Percentiles rank a stretch among this genome's conserved stretches.
Conservation (phyloP, 2,888 invertebrate species). For the Drosophila quinaria region DNA sequence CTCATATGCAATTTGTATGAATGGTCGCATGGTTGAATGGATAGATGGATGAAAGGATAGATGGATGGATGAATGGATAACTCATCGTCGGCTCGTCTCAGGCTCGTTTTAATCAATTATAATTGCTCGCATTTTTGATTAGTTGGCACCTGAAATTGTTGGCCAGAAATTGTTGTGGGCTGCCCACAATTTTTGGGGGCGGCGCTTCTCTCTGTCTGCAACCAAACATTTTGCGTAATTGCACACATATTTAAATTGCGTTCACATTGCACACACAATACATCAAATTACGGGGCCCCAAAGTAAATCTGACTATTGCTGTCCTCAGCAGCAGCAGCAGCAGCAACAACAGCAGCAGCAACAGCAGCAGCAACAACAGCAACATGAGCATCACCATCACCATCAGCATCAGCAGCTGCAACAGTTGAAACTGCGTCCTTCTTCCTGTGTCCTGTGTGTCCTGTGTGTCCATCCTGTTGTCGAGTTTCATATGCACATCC, state of each 20-base stretch:
- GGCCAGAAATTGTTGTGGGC: conserved; percentile 54
- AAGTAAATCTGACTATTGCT: conserved; percentile 49
- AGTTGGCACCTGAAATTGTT: conserved; percentile 72
- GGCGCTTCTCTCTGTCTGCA: conserved; percentile 7
- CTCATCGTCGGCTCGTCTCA: conserved; percentile 22
- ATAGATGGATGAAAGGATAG: conserved; percentile 4
- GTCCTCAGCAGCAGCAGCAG: conserved; percentile 10
- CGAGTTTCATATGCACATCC: conserved; percentile 28
- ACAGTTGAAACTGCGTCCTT: conserved; percentile 9
- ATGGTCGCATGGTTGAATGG: not conserved
- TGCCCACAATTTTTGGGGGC: not conserved
- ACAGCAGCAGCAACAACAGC: not conserved
- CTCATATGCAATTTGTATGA: conserved; percentile 21
- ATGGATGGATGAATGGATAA: not conserved
- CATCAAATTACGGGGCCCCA: conserved; percentile 72
- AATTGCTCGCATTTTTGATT: conserved; percentile 79
- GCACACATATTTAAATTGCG: conserved; percentile 77
- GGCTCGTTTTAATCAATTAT: conserved; percentile 76
- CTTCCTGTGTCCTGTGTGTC: not conserved
- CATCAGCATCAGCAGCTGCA: conserved; percentile 1
- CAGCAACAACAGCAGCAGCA: conserved; percentile 2
- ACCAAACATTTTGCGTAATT: conserved; percentile 77
- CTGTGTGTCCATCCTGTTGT: conserved; percentile 6
- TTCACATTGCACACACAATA: conserved; percentile 58
- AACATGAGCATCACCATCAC: not conserved